Evolutionary conservation across 2,113 vertebrate genomes (phyloP).

Genomic region (Sterna hirundo): DNA sequence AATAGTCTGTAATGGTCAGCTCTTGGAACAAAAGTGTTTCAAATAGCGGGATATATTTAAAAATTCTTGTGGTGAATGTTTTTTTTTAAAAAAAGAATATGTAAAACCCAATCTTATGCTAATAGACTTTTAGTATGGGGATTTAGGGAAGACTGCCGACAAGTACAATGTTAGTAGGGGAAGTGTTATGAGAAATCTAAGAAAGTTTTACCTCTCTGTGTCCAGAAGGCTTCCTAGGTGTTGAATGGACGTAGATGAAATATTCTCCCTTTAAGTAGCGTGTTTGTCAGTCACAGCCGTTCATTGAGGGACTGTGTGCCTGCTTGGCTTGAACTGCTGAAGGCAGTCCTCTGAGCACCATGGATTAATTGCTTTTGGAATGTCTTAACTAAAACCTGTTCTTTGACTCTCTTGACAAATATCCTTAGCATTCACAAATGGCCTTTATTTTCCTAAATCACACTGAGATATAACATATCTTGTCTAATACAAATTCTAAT

Average conservation of each 20-base stretch:
- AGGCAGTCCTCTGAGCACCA: background rate
- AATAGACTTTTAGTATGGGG: background rate
- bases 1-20: constrained; percentile 70
- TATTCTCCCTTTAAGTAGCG: background rate
- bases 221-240: background rate
- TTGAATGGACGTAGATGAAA: background rate
- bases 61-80: constrained; percentile 28
- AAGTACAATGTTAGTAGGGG: background rate
- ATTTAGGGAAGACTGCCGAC: background rate
- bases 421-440: background rate
- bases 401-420: constrained; percentile 39
- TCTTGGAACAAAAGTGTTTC: constrained; percentile 66
- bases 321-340: constrained; percentile 22
- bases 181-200: background rate
- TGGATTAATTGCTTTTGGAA: constrained; percentile 44
- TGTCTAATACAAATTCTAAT: background rate
- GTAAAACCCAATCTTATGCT: background rate
- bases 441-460: constrained; percentile 44
- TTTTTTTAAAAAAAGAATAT: background rate
- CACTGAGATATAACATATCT: background rate
- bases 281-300: constrained; percentile 8
- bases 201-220: background rate
- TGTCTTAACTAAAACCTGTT: constrained; percentile 15
- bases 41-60: constrained; percentile 40
- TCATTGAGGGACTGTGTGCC: background rate